Conservation (phyloP, 2,797 vertebrate species). For the Vultur gryphus region DNA sequence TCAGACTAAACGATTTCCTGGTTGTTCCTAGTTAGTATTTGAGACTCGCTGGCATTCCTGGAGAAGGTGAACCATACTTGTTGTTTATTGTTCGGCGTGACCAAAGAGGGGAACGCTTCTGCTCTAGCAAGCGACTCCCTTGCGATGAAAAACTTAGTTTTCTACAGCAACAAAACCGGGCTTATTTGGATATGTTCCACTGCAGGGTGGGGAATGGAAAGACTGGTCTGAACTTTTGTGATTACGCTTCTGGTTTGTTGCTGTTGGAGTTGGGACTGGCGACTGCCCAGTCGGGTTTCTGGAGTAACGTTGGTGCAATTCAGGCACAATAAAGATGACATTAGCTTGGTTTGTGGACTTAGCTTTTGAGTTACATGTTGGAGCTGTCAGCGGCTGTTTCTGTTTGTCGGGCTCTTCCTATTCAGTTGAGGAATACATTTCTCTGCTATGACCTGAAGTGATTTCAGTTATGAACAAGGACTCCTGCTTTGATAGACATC, state of each 20-base stretch:
- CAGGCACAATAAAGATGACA: background rate
- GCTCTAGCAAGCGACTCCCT: background rate
- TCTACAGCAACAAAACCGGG: accelerated
- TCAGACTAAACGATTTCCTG: background rate
- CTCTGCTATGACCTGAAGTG: background rate
- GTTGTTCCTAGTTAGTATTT: accelerated
- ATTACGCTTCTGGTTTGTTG: background rate
- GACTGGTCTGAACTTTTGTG: background rate
- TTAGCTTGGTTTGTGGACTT: background rate
- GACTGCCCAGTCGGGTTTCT: background rate
- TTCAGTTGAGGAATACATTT: background rate
- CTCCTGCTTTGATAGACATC: background rate
- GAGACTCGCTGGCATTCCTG: background rate
- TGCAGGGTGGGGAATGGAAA: background rate
- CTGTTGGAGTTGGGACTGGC: background rate
- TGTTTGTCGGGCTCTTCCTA: background rate
- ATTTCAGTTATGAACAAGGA: background rate
- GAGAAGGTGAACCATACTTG: accelerated
- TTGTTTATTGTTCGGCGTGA: accelerated
- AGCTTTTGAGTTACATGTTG: background rate
- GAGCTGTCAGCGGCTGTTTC: background rate
- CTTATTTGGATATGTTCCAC: background rate
- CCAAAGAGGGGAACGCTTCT: accelerated
- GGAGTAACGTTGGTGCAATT: background rate
- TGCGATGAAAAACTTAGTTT: background rate